These are phyloP conservation scores for Corythoichthys intestinalis DNA, from an alignment of 2,113 vertebrate genomes.

Conservation along the genomic window DNA sequence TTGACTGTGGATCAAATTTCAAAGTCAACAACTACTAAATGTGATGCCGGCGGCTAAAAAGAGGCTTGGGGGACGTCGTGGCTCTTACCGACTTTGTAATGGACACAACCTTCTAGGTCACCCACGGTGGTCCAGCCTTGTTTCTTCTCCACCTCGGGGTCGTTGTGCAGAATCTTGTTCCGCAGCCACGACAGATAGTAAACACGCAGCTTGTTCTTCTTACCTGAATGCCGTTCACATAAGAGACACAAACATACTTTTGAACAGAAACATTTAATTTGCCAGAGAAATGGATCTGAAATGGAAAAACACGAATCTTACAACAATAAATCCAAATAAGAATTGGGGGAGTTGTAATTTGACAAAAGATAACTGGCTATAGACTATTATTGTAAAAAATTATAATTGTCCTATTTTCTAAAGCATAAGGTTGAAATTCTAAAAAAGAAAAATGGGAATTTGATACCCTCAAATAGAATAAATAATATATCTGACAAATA, in stretches of 20 bases:
- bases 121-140: constrained; percentile 98
- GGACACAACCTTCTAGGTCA: constrained; percentile 93
- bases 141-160: constrained; percentile 97
- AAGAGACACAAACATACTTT: neutral
- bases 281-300: too few species aligned
- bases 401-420: too few species aligned
- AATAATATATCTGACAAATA: too few species aligned
- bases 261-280: neutral
- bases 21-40: neutral
- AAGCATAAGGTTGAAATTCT: too few species aligned
- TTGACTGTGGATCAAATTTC: constrained; percentile 79
- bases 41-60: neutral
- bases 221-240: constrained; percentile 71
- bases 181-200: constrained; percentile 99
- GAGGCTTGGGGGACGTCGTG: neutral
- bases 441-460: too few species aligned
- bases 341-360: too few species aligned
- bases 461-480: too few species aligned
- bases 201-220: constrained; percentile 97
- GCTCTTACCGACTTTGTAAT: constrained; percentile 90
- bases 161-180: constrained; percentile 98
- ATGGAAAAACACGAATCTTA: too few species aligned
- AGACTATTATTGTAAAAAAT: too few species aligned
- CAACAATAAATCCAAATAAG: too few species aligned
- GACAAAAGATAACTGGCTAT: too few species aligned